These are phyloP conservation scores for Microtus californicus DNA, from an alignment of 2,797 vertebrate genomes.

Conservation along the genomic window DNA sequence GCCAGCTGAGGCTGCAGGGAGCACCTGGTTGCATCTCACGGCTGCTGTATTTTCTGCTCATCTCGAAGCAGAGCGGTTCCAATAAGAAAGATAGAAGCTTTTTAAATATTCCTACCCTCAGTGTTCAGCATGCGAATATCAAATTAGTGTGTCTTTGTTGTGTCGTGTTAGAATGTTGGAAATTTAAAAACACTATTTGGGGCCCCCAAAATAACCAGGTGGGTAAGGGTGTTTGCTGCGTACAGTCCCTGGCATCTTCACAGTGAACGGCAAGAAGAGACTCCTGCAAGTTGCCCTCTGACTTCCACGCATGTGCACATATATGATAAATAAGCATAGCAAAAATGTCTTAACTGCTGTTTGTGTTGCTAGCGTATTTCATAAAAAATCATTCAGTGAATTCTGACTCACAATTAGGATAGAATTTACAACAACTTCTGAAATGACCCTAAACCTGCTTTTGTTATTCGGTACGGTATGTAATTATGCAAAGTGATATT, in stretches of 20 bases:
- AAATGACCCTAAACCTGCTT: neutral
- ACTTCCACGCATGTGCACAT: neutral
- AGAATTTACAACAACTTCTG: neutral
- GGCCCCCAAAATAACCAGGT: neutral
- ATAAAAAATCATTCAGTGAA: neutral
- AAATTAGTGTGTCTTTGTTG: neutral
- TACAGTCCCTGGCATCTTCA: neutral
- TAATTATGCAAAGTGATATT: neutral
- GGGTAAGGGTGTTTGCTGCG: neutral
- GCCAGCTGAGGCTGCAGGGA: neutral
- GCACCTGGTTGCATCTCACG: neutral
- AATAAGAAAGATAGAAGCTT: neutral
- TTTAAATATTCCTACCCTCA: neutral
- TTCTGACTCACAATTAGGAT: neutral
- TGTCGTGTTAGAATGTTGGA: neutral
- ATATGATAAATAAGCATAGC: neutral
- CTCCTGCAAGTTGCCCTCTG: neutral
- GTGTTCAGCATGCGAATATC: neutral
- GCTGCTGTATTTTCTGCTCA: neutral
- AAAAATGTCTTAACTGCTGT: neutral
- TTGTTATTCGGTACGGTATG: neutral
- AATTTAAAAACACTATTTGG: neutral
- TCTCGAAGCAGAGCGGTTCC: neutral
- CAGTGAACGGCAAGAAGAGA: neutral
- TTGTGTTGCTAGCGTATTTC: neutral